Evolutionary conservation across 2,113 vertebrate genomes (phyloP), one percentile per base, ranked within the genome.

Genomic region (Cyprinodon variegatus): DNA sequence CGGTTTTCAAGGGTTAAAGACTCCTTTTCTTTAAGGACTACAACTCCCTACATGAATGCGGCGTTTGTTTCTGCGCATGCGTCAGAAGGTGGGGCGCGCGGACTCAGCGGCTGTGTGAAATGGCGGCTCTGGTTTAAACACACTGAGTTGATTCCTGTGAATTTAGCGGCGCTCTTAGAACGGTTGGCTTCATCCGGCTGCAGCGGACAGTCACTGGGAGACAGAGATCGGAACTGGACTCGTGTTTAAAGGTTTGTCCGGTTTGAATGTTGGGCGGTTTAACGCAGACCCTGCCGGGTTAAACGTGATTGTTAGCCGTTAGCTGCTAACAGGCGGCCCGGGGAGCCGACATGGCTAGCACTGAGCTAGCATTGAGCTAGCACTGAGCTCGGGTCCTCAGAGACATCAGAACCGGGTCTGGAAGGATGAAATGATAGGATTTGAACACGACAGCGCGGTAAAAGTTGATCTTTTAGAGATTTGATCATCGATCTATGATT

Each of bases 61-160:
- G 6, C 10, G 3, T 5, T 14, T 5, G 15, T 6, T 40, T 40
- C 1, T 77, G 84, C 84, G 89, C 91, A 86, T 81, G 83, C 3
- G 40, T 7, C 40, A 11, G 11, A 57, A 75, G 75, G 70, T 59
- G 76, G 65, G 71, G 64, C 78, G 83, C 81, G 80, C 61, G 75
- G 81, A 74, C 64, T 74, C 78, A 86, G 43, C 64, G 65, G 84
- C 84, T 86, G 7, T 91, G 86, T 93, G 90, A 95, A 93, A 95
- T 95, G 94, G 94, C 93, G 92, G 91, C 80, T 60, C 84, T 12
- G 67, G 14, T 57, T 89, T 84, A 83, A 83, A 67, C 72, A 70
- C 62, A 66, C 43, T n/a, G 45, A 41, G 60, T 5, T 11, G 10
- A 61, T 60, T 67, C 20, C 59, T n/a, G 62, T 10, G 15, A 74